phyloP scores from a whole-genome alignment of 2,113 vertebrate genomes.

The Mesocricetus auratus region DNA sequence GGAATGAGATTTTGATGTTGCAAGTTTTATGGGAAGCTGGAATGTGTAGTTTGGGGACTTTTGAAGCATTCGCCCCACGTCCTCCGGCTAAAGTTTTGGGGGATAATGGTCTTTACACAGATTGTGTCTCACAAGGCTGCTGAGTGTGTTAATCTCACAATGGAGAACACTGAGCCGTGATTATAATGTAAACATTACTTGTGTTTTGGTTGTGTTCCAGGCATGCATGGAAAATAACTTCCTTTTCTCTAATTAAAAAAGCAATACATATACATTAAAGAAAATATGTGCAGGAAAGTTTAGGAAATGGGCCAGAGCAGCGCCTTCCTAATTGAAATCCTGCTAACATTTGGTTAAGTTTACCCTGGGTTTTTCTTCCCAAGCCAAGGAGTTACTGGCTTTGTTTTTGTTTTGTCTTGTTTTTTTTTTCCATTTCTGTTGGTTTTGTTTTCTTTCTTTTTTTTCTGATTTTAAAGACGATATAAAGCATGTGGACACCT shows the following conservation, averaged over 20 bases:
- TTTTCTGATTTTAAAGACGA: conserved; percentile 17
- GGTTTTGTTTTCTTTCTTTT: conserved; percentile 16
- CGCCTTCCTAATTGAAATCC: neutral
- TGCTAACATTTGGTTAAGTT: conserved; percentile 7
- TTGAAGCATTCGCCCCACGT: neutral
- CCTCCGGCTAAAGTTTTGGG: conserved; percentile 55
- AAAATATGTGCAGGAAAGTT: neutral
- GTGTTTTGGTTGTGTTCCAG: conserved; percentile 20
- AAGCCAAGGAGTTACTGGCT: neutral
- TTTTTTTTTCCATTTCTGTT: neutral
- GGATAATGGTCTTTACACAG: conserved; percentile 16
- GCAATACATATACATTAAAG: neutral
- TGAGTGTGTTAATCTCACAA: conserved; percentile 50
- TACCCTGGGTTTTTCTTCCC: neutral
- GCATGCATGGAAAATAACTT: neutral
- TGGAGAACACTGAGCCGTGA: neutral
- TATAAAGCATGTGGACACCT: neutral
- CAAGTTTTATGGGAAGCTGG: neutral
- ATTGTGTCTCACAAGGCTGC: conserved; percentile 59
- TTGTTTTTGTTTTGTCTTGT: neutral
- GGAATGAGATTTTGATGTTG: neutral
- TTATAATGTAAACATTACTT: conserved; percentile 2
- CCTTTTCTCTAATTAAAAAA: conserved; percentile 45
- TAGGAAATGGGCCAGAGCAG: neutral
- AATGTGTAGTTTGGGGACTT: neutral